These are phyloP conservation scores for Phyllotreta striolata DNA, from an alignment of 2,888 invertebrate genomes.

Conservation along the genomic window DNA sequence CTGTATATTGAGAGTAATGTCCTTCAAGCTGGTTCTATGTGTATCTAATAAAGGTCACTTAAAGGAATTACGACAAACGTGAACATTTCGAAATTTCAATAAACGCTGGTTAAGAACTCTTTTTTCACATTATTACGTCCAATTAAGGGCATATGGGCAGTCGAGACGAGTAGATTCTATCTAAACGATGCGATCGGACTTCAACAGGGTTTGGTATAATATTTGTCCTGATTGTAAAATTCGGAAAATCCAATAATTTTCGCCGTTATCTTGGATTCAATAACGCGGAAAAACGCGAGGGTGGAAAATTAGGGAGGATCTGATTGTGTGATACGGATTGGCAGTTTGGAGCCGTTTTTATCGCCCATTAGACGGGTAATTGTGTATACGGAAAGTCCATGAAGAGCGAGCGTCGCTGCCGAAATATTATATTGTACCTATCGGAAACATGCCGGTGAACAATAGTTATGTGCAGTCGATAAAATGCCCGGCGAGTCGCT, in stretches of 20 bases:
- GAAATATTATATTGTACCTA: neutral
- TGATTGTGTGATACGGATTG: conserved; percentile 7
- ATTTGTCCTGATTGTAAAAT: no score
- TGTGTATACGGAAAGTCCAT: neutral
- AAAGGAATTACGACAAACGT: no score
- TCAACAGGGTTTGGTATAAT: no score
- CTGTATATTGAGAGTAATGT: no score
- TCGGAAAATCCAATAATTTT: neutral
- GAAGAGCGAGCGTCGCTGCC: neutral
- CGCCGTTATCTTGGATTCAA: conserved; percentile 2
- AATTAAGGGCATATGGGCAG: conserved; percentile 30
- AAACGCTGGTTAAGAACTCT: conserved; percentile 23
- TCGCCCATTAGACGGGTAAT: neutral
- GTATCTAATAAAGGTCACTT: no score
- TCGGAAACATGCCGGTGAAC: neutral
- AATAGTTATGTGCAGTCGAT: neutral
- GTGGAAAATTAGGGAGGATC: conserved; percentile 3
- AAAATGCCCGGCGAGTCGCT: no score
- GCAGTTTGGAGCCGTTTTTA: conserved; percentile 5
- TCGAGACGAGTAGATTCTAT: neutral
- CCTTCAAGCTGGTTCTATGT: no score
- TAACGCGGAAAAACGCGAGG: conserved; percentile 1
- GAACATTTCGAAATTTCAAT: conserved; percentile 10
- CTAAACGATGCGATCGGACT: no score
- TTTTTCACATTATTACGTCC: conserved; percentile 27